These are phyloP conservation scores for Sylvietta virens DNA, from an alignment of 2,113 vertebrate species.

Conservation along the genomic window DNA sequence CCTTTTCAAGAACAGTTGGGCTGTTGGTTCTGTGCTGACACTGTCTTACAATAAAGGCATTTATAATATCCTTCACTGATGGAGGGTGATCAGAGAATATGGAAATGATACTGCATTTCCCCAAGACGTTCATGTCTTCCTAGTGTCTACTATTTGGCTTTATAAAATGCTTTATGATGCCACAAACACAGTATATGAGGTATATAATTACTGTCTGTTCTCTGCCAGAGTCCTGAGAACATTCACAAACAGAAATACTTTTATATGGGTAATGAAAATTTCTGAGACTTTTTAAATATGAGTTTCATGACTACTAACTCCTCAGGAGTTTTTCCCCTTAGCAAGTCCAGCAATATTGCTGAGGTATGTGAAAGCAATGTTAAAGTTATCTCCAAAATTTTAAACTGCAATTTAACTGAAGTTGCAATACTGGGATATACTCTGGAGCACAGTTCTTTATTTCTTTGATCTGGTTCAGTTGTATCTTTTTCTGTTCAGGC, in stretches of 20 bases:
- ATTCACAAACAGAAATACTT: neutral
- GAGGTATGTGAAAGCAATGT: neutral
- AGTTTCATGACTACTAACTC: neutral
- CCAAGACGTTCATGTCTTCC: neutral
- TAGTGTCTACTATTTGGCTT: neutral
- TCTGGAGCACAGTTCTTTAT: neutral
- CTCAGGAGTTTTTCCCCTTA: neutral
- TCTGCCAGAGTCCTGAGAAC: neutral
- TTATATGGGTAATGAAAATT: neutral
- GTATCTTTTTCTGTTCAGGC: neutral
- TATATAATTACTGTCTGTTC: neutral
- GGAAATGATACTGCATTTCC: neutral
- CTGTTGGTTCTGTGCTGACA: neutral
- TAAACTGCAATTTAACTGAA: neutral
- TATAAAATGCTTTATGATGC: slow-evolving; percentile 3
- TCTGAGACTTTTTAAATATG: neutral
- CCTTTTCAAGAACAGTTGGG: neutral
- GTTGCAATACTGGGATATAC: neutral
- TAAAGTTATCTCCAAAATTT: neutral
- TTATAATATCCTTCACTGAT: neutral
- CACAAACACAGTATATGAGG: neutral
- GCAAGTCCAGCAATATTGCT: neutral
- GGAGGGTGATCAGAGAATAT: neutral
- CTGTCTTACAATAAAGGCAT: neutral
- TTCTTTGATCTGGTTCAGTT: neutral